A percentile compares a stretch with the other conserved stretches of the same genome.
phyloP scores from a whole-genome alignment of 2,888 invertebrate species.

The Graphium colonna region DNA sequence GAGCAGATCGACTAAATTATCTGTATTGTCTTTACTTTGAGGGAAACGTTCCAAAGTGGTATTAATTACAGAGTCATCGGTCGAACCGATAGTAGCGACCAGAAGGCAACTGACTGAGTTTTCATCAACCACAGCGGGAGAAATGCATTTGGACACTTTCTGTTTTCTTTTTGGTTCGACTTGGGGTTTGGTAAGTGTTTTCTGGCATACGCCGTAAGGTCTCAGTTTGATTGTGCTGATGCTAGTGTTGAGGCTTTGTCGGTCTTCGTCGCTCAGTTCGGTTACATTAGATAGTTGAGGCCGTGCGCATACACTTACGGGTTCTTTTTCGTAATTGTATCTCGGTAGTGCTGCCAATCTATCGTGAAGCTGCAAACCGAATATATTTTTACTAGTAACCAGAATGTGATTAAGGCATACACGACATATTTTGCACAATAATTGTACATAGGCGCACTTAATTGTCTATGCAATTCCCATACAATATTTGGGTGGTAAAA shows the following conservation, averaged over 20 bases:
- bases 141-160: constrained; percentile 27
- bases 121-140: constrained; percentile 37
- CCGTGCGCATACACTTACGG: constrained; percentile 40
- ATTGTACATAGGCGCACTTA: no score
- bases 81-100: constrained; percentile 46
- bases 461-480: no score
- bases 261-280: constrained; percentile 51
- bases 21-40: constrained; percentile 40
- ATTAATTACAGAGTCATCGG: constrained; percentile 49
- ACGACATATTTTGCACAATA: no score
- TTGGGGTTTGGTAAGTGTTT: constrained; percentile 11
- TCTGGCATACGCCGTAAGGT: constrained; percentile 38
- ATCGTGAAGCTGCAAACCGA: constrained; percentile 53
- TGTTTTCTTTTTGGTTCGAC: background rate
- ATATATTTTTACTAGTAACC: no score
- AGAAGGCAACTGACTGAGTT: constrained; percentile 42
- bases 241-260: constrained; percentile 30
- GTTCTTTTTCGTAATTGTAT: constrained; percentile 44
- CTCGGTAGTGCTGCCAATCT: constrained; percentile 49
- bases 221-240: constrained; percentile 35
- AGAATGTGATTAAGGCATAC: no score
- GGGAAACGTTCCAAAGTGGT: constrained; percentile 48
- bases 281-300: constrained; percentile 54
- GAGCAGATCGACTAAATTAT: constrained; percentile 50
- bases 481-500: no score